Percentiles rank a stretch among this genome's conserved stretches.
Conservation (phyloP, 1,140 invertebrate species). For the Planococcus citri region DNA sequence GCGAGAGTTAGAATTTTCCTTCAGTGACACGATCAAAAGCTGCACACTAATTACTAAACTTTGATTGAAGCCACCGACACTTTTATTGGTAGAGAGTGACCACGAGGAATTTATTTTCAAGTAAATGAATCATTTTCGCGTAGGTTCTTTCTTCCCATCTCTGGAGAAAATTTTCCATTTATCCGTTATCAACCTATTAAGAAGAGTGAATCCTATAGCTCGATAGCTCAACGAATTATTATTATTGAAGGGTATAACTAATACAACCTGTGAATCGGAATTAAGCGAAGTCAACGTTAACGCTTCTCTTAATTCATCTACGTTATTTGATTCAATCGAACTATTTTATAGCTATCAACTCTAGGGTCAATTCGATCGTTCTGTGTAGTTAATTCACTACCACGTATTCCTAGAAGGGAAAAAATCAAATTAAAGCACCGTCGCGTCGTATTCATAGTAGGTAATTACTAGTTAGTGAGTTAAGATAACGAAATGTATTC, state of each 20-base stretch:
- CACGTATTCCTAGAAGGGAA: not conserved
- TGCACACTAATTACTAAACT: not conserved
- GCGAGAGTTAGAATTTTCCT: not conserved
- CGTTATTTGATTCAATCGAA: not conserved
- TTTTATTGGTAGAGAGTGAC: too few relatives aligned
- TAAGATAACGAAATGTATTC: too few relatives aligned
- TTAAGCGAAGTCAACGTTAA: not conserved
- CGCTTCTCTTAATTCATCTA: not conserved
- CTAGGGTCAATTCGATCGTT: not conserved
- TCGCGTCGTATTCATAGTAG: not conserved
- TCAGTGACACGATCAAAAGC: not conserved
- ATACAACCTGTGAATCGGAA: not conserved
- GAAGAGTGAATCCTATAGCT: too few relatives aligned
- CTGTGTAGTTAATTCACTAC: not conserved
- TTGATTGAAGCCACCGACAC: too few relatives aligned
- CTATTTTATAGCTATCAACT: not conserved
- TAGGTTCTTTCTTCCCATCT: not conserved
- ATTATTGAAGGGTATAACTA: too few relatives aligned
- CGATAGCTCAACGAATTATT: too few relatives aligned
- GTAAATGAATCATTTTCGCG: not conserved
- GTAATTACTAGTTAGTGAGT: not conserved
- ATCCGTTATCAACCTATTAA: too few relatives aligned
- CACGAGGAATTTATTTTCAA: too few relatives aligned
- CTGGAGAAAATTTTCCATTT: not conserved
- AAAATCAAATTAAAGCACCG: not conserved